Conservation (phyloP, 2,797 vertebrate species). For the Ispidina lecontei region DNA sequence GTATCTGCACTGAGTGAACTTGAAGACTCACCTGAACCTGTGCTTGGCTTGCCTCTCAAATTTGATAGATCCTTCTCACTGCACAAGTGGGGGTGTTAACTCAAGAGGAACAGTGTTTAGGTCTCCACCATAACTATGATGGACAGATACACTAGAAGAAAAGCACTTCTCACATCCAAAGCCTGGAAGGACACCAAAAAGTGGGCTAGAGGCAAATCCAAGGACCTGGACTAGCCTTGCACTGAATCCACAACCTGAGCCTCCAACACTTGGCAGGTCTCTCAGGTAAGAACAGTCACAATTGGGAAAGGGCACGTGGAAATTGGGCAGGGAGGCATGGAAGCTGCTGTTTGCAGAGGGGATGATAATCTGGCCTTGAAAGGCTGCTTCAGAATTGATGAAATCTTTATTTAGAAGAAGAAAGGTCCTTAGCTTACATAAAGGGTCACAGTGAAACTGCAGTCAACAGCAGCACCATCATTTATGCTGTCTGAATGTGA, state of each 20-base stretch:
- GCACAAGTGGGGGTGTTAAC: background rate
- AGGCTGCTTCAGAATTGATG: background rate
- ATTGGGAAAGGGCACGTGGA: background rate
- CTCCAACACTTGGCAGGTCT: background rate
- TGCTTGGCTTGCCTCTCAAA: background rate
- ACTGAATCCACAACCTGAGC: background rate
- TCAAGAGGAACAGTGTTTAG: background rate
- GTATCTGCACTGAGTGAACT: background rate
- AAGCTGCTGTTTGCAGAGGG: background rate
- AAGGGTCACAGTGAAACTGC: background rate
- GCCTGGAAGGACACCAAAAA: background rate
- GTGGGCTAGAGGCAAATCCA: background rate
- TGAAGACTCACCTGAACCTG: background rate
- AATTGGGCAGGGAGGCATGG: background rate
- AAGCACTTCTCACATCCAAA: fast-evolving
- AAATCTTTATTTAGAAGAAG: background rate
- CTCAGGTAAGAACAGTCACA: background rate
- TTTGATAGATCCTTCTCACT: background rate
- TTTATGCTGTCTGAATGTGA: background rate
- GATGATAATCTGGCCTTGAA: background rate
- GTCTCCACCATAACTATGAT: fast-evolving
- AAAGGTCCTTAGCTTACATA: background rate
- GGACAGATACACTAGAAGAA: background rate
- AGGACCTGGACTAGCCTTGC: background rate
- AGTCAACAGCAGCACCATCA: background rate